Evolutionary conservation across 2,113 vertebrate species (phyloP).

Genomic region (Butorides virescens): DNA sequence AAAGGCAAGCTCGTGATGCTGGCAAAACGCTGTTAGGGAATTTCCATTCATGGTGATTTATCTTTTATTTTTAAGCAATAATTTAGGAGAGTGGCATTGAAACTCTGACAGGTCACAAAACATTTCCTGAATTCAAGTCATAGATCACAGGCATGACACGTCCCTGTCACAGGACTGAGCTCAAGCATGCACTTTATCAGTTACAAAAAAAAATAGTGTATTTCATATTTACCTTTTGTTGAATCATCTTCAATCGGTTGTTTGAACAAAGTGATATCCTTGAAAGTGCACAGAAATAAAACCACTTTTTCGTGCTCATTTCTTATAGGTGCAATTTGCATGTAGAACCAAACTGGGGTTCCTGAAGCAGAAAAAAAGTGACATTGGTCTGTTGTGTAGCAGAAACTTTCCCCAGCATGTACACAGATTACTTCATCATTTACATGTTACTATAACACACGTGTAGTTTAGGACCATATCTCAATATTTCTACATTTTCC

Average conservation of each 20-base stretch:
- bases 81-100: background rate
- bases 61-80: background rate
- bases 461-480: background rate
- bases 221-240: conserved; percentile 85
- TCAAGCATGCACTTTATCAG: background rate
- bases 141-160: background rate
- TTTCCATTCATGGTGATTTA: background rate
- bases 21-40: background rate
- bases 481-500: background rate
- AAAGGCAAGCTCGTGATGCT: background rate
- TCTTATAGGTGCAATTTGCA: conserved; percentile 98
- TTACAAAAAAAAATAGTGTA: background rate
- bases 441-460: background rate
- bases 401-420: background rate
- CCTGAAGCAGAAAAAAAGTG: conserved; percentile 73
- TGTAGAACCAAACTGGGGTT: conserved; percentile 98
- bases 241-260: conserved; percentile 96
- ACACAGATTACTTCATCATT: background rate
- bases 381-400: background rate
- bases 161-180: background rate
- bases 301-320: conserved; percentile 98
- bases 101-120: background rate
- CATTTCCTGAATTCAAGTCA: background rate
- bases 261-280: conserved; percentile 97
- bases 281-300: conserved; percentile 96